These are phyloP conservation scores for Xyliphius kryptos DNA, from an alignment of 2,113 vertebrate species.

Conservation along the genomic window DNA sequence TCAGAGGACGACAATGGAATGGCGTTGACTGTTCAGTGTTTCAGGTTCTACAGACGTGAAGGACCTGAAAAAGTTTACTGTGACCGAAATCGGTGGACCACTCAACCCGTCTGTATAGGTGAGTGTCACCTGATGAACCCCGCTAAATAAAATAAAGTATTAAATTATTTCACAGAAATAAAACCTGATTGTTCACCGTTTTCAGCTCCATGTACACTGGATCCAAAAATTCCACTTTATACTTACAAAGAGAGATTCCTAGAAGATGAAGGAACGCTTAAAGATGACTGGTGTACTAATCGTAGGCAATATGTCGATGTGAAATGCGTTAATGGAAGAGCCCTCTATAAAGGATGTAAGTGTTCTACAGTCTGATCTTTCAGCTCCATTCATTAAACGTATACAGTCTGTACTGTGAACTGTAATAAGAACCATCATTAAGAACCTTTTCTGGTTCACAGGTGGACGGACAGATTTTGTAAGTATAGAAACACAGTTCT, in stretches of 20 bases:
- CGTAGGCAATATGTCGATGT: neutral
- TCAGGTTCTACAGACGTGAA: neutral
- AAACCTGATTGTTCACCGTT: neutral
- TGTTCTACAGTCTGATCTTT: neutral
- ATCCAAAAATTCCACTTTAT: neutral
- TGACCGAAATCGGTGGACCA: neutral
- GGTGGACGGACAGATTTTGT: too few species aligned
- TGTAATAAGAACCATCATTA: too few species aligned
- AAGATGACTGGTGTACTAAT: neutral
- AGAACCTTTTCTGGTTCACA: too few species aligned
- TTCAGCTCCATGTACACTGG: conserved; percentile 17
- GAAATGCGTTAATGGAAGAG: neutral
- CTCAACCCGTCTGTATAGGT: neutral
- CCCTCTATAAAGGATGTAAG: neutral
- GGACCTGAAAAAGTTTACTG: neutral
- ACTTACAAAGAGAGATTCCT: neutral
- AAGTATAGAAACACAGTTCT: too few species aligned
- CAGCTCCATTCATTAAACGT: neutral
- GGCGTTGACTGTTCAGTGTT: neutral
- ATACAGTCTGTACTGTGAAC: too few species aligned
- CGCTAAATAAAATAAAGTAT: neutral
- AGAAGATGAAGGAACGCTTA: neutral
- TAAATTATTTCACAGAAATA: too few species aligned
- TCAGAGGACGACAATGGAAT: neutral
- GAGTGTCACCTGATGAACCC: neutral